Percentiles rank a stretch among this genome's conserved stretches.
Evolutionary conservation across 2,888 invertebrate genomes (phyloP).

Genomic region (Capitulum mitella): DNA sequence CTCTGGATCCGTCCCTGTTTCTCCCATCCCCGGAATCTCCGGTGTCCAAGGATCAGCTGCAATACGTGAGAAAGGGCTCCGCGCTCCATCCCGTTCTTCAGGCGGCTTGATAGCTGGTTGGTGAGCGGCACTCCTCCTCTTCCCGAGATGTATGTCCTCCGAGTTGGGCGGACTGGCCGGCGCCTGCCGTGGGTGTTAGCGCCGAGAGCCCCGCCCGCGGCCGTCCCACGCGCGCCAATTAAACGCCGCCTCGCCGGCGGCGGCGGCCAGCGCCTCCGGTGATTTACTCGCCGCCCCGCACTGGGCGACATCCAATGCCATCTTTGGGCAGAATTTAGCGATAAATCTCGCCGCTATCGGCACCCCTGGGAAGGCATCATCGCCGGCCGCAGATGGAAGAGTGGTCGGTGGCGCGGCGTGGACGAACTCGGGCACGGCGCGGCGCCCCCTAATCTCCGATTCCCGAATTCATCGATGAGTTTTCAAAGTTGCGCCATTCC

Average conservation of each 20-base stretch:
- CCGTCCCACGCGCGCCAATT: background rate
- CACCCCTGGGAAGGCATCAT: slow-evolving; percentile 13
- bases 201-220: no score
- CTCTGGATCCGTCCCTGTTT: no score
- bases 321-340: slow-evolving; percentile 16
- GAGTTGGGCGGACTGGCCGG: no score
- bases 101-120: no score
- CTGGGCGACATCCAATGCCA: background rate
- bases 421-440: no score
- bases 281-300: background rate
- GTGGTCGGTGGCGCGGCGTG: background rate
- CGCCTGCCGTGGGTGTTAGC: no score
- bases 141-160: no score
- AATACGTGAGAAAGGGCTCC: no score
- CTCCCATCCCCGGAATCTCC: no score
- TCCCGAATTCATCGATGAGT: slow-evolving; percentile 17
- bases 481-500: slow-evolving; percentile 2
- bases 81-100: no score
- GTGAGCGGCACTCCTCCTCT: background rate
- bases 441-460: slow-evolving; percentile 2
- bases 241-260: background rate
- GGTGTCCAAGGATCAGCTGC: no score
- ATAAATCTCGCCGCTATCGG: slow-evolving; percentile 18
- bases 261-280: background rate
- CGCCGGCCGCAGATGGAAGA: slow-evolving; percentile 4